Evolutionary conservation across 2,113 vertebrate genomes (phyloP).

Genomic region (Girardinichthys multiradiatus): DNA sequence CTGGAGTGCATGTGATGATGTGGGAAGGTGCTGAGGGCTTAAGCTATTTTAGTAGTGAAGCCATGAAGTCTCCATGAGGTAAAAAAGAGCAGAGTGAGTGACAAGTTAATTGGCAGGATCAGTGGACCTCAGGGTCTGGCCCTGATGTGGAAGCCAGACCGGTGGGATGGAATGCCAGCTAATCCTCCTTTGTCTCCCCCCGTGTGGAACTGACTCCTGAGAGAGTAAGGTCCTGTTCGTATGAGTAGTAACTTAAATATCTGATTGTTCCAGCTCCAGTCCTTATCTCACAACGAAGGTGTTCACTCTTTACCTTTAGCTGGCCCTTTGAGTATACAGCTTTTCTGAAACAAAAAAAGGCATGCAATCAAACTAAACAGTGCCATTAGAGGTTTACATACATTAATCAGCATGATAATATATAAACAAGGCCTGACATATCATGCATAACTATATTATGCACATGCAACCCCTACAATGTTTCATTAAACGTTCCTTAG

Average conservation of each 20-base stretch:
- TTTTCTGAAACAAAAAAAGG: conserved; percentile 41
- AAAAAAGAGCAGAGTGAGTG: conserved; percentile 72
- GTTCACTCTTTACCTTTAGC: conserved; percentile 30
- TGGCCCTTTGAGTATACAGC: conserved; percentile 34
- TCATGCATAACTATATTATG: background rate
- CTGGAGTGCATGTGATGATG: conserved; percentile 28
- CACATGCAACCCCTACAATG: no score
- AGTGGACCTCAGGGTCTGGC: conserved; percentile 65
- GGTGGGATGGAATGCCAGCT: conserved; percentile 70
- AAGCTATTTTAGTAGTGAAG: conserved; percentile 68
- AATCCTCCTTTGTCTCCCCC: conserved; percentile 74
- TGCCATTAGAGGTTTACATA: background rate
- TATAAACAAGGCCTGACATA: background rate
- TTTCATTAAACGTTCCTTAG: no score
- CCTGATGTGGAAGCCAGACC: conserved; percentile 73
- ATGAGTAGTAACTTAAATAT: conserved; percentile 59
- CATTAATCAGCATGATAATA: background rate
- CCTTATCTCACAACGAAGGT: conserved; percentile 44
- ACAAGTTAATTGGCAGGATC: conserved; percentile 81
- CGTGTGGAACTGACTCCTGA: conserved; percentile 53
- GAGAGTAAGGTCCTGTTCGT: conserved; percentile 65
- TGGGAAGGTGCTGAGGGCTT: conserved; percentile 39
- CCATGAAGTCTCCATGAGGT: conserved; percentile 62
- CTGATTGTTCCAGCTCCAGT: conserved; percentile 62
- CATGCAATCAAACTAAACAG: background rate